These are phyloP conservation scores for Zoroaster sp. DNA, from an alignment of 53 echinoderm and acorn worm species.

Conservation along the genomic window DNA sequence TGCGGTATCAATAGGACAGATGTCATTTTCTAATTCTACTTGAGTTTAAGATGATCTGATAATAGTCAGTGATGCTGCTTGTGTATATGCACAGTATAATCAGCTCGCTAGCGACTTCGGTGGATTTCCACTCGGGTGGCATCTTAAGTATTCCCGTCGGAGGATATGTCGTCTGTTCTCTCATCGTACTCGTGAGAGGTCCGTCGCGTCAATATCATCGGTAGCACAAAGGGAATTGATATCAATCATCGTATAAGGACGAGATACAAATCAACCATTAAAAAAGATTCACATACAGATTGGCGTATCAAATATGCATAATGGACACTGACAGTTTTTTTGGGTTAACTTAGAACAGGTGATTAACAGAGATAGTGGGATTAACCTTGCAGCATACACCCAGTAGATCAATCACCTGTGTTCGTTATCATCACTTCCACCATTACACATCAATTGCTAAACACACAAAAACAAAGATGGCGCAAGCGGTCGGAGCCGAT, in stretches of 20 bases:
- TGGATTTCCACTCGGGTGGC: neutral
- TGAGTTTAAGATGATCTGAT: too few species aligned
- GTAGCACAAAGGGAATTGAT: neutral
- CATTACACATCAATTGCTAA: conserved; percentile 1
- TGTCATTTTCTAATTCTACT: too few species aligned
- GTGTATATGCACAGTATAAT: too few species aligned
- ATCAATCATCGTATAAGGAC: neutral
- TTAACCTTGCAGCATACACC: too few species aligned
- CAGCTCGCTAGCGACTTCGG: neutral
- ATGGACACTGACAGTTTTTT: neutral
- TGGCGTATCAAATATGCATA: neutral
- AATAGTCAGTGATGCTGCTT: too few species aligned
- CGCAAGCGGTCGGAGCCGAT: neutral
- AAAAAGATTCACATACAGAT: neutral
- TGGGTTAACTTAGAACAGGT: neutral
- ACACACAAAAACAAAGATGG: neutral
- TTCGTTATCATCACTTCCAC: neutral
- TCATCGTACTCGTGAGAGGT: neutral
- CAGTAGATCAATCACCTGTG: neutral
- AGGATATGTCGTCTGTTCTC: neutral
- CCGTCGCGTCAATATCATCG: neutral
- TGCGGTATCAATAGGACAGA: too few species aligned
- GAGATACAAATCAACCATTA: neutral
- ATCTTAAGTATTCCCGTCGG: neutral
- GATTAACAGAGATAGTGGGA: neutral